Evolutionary conservation across 1,140 invertebrate species (phyloP).

Genomic region (Hylaeus anthracinus): DNA sequence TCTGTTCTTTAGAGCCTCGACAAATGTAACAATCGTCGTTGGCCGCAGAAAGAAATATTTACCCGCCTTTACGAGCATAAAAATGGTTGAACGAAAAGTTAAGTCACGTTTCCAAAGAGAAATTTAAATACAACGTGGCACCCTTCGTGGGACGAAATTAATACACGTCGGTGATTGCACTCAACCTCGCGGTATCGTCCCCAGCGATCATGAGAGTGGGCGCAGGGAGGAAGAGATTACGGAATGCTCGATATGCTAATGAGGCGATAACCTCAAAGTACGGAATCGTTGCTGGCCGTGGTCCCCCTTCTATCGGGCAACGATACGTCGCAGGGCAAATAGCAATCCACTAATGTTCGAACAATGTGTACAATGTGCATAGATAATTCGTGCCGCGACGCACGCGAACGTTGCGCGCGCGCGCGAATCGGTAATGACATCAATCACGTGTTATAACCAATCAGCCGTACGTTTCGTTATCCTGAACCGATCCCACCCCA

Average conservation of each 20-base stretch:
- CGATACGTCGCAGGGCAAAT: slow-evolving; percentile 55
- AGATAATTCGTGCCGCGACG: slow-evolving; percentile 55
- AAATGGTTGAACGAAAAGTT: no score
- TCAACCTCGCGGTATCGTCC: background rate
- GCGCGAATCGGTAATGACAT: slow-evolving; percentile 52
- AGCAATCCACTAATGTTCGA: slow-evolving; percentile 58
- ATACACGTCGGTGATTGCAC: background rate
- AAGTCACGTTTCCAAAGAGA: no score
- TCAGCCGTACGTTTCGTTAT: slow-evolving; percentile 63
- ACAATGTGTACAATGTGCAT: slow-evolving; percentile 51
- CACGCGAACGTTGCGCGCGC: background rate
- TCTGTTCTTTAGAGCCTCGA: no score
- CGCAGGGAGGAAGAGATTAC: slow-evolving; percentile 17
- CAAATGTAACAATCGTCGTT: no score
- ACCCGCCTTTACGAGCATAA: no score
- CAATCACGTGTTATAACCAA: slow-evolving; percentile 64
- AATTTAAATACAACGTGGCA: no score
- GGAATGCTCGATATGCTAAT: slow-evolving; percentile 41
- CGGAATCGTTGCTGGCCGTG: slow-evolving; percentile 17
- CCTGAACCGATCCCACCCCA: slow-evolving; percentile 15
- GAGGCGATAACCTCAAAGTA: slow-evolving; percentile 41
- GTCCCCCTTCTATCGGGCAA: background rate
- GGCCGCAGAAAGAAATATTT: no score
- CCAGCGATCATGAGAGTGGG: background rate
- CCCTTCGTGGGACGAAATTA: slow-evolving; percentile 9